These are phyloP conservation scores for Apoda limacodes DNA, from an alignment of 2,888 invertebrate genomes.

Conservation along the genomic window DNA sequence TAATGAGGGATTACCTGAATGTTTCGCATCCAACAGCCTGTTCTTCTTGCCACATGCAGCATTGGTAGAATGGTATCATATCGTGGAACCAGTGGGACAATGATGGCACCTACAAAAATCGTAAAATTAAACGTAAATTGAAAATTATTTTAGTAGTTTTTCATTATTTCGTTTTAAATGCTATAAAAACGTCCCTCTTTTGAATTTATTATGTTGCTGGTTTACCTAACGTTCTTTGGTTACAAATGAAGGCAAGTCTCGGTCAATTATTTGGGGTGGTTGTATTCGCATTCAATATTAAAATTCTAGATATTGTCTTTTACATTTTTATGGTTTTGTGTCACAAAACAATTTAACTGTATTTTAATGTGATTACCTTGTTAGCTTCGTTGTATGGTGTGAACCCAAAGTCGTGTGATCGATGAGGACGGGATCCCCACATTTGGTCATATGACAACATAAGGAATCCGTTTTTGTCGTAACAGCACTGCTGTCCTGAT, in stretches of 20 bases:
- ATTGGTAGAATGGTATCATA: conserved; percentile 92
- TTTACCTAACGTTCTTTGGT: too few relatives aligned
- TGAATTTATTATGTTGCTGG: too few relatives aligned
- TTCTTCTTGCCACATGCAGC: conserved; percentile 94
- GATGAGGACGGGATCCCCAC: conserved; percentile 89
- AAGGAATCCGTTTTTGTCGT: conserved; percentile 90
- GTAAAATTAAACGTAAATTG: too few relatives aligned
- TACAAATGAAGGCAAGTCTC: too few relatives aligned
- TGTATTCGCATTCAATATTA: too few relatives aligned
- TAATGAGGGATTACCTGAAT: conserved; percentile 60
- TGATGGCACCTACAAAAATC: conserved; percentile 77
- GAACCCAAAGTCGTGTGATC: conserved; percentile 91
- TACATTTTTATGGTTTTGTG: too few relatives aligned
- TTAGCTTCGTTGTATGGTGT: conserved; percentile 95
- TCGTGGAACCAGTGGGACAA: conserved; percentile 97
- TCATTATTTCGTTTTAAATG: too few relatives aligned
- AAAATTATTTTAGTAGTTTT: too few relatives aligned
- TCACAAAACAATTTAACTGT: too few relatives aligned
- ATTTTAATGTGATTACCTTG: conserved; percentile 79
- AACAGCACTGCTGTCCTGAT: conserved; percentile 97
- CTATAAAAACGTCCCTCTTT: too few relatives aligned
- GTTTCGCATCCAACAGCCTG: conserved; percentile 95
- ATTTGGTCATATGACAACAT: conserved; percentile 96
- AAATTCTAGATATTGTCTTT: too few relatives aligned
- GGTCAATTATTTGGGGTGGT: too few relatives aligned